A percentile compares a stretch with the other conserved stretches of the same genome.
Evolutionary conservation across 2,113 vertebrate genomes (phyloP).

Genomic region (Chaetodon trifascialis): DNA sequence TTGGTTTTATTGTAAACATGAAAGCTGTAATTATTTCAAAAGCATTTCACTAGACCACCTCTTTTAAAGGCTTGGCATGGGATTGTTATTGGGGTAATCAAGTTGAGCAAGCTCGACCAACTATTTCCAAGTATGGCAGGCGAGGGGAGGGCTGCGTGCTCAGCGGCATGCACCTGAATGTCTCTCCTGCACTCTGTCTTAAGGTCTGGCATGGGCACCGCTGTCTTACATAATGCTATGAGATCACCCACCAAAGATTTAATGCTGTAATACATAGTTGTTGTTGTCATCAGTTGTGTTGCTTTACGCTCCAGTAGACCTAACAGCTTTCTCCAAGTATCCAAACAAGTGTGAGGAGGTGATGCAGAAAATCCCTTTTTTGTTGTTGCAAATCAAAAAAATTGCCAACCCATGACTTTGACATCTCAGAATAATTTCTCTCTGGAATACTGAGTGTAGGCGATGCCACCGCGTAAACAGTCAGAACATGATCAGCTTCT

Average conservation of each 20-base stretch:
- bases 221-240: conserved; percentile 73
- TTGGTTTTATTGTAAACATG: conserved; percentile 31
- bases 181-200: conserved; percentile 58
- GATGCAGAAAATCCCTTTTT: conserved; percentile 4
- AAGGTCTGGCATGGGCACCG: conserved; percentile 55
- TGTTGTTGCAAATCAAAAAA: conserved; percentile 27
- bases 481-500: conserved; percentile 41
- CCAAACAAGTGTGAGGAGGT: conserved; percentile 22
- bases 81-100: conserved; percentile 52
- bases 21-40: conserved; percentile 35
- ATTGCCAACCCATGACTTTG: conserved; percentile 31
- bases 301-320: conserved; percentile 43
- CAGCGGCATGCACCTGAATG: conserved; percentile 71
- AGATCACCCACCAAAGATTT: conserved; percentile 62
- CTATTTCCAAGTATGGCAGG: conserved; percentile 71
- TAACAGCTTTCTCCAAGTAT: conserved; percentile 28
- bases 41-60: conserved; percentile 3
- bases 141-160: conserved; percentile 63
- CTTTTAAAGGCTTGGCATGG: conserved; percentile 32
- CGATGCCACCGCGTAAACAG: conserved; percentile 32
- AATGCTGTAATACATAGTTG: conserved; percentile 59
- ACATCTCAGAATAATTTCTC: conserved; percentile 38
- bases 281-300: conserved; percentile 64
- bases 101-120: conserved; percentile 40
- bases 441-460: conserved; percentile 27